A percentile compares a stretch with the other conserved stretches of the same genome.
Conservation (phyloP, 2,888 invertebrate genomes). For the Palloptera scutellata region DNA sequence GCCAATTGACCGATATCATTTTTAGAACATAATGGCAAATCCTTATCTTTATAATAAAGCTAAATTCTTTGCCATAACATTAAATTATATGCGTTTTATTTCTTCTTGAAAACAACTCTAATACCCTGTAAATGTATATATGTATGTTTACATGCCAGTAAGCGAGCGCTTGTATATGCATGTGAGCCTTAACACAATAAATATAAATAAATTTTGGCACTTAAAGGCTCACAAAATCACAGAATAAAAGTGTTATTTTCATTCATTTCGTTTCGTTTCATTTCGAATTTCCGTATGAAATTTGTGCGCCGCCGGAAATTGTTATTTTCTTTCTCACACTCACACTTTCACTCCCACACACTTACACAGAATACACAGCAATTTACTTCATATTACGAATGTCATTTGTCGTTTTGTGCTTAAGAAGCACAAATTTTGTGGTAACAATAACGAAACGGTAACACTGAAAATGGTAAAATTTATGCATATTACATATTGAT, state of each 20-base stretch:
- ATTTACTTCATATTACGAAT: too few species aligned
- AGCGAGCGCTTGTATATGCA: constrained; percentile 1
- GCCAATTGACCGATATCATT: too few species aligned
- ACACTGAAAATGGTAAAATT: background rate
- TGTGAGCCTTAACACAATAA: constrained; percentile 23
- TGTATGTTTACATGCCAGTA: background rate
- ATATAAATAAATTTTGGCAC: constrained; percentile 34
- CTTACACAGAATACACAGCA: background rate
- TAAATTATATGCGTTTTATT: too few species aligned
- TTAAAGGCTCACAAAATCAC: constrained; percentile 30
- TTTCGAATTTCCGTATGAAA: constrained; percentile 14
- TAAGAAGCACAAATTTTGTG: background rate
- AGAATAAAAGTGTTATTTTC: constrained; percentile 28
- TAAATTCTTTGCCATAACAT: too few species aligned
- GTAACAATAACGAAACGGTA: constrained; percentile 5
- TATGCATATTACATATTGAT: constrained; percentile 25
- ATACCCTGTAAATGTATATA: too few species aligned
- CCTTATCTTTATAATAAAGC: too few species aligned
- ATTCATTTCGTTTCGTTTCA: too few species aligned
- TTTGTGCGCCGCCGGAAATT: constrained; percentile 17
- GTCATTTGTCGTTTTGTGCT: background rate
- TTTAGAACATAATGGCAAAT: too few species aligned
- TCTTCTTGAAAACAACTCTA: too few species aligned
- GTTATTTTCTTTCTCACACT: background rate
- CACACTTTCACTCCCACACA: background rate